Evolutionary conservation across 2,113 vertebrate species (phyloP).

Genomic region (Siphamia tubifer): DNA sequence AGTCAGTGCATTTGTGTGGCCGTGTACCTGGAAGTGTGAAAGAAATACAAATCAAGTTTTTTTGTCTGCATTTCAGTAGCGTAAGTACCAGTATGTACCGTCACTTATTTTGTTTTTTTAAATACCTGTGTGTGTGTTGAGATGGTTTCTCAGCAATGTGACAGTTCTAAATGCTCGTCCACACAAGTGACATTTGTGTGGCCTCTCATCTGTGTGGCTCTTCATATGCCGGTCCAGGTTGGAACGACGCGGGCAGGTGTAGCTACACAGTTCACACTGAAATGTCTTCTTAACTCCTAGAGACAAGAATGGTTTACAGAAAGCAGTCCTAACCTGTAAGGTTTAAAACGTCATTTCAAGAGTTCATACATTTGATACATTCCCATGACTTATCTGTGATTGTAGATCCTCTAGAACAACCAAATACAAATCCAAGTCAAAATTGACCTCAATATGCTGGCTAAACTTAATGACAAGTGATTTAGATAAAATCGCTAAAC

Average conservation of each 20-base stretch:
- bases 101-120: background rate
- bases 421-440: too few relatives aligned
- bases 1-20: conserved; percentile 98
- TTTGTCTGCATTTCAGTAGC: too few relatives aligned
- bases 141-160: conserved; percentile 96
- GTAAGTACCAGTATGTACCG: background rate
- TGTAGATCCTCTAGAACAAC: too few relatives aligned
- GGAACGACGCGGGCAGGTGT: conserved; percentile 95
- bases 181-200: conserved; percentile 98
- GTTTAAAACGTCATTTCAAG: too few relatives aligned
- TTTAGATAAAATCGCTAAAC: too few relatives aligned
- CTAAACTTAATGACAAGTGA: too few relatives aligned
- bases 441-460: too few relatives aligned
- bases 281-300: conserved; percentile 99
- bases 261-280: conserved; percentile 98
- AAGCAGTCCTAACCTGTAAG: background rate
- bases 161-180: conserved; percentile 97
- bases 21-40: conserved; percentile 85
- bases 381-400: too few relatives aligned
- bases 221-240: conserved; percentile 99
- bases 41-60: background rate
- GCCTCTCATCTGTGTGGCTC: conserved; percentile 98
- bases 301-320: background rate
- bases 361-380: too few relatives aligned
- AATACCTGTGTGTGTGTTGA: conserved; percentile 97